phyloP scores from a whole-genome alignment of 1,140 invertebrate species.

The Chironomus tepperi region DNA sequence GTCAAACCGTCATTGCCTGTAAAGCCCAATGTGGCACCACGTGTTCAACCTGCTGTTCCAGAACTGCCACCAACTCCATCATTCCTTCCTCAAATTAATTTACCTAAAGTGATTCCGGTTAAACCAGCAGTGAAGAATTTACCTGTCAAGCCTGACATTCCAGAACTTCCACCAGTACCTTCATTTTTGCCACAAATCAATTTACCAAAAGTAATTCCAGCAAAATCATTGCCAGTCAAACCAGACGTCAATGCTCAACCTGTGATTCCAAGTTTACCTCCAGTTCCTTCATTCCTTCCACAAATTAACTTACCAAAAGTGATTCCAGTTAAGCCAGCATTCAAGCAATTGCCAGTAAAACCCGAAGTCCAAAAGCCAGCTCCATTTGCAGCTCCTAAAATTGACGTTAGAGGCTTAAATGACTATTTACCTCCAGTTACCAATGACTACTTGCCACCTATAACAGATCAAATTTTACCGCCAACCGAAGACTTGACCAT shows the following conservation, averaged over 20 bases:
- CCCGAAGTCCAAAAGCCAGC: background rate
- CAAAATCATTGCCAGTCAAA: background rate
- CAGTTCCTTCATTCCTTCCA: background rate
- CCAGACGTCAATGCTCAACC: background rate
- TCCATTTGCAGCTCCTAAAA: background rate
- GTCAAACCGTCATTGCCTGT: background rate
- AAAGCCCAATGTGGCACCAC: background rate
- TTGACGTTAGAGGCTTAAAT: background rate
- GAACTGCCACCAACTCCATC: background rate
- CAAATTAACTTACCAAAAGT: slow-evolving; percentile 14
- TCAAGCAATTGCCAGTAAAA: background rate
- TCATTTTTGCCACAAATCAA: background rate
- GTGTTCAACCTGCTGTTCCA: background rate
- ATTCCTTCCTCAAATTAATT: background rate
- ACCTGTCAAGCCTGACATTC: background rate
- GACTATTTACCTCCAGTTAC: background rate
- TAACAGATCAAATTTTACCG: background rate
- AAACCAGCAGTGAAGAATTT: background rate
- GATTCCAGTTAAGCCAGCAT: background rate
- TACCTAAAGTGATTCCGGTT: background rate
- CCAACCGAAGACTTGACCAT: background rate
- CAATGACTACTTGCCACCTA: slow-evolving; percentile 13
- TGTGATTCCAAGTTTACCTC: background rate
- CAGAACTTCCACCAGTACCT: background rate
- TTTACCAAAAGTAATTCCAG: background rate